Evolutionary conservation across 2,113 vertebrate genomes (phyloP).

Genomic region (Pyrgilauda ruficollis): DNA sequence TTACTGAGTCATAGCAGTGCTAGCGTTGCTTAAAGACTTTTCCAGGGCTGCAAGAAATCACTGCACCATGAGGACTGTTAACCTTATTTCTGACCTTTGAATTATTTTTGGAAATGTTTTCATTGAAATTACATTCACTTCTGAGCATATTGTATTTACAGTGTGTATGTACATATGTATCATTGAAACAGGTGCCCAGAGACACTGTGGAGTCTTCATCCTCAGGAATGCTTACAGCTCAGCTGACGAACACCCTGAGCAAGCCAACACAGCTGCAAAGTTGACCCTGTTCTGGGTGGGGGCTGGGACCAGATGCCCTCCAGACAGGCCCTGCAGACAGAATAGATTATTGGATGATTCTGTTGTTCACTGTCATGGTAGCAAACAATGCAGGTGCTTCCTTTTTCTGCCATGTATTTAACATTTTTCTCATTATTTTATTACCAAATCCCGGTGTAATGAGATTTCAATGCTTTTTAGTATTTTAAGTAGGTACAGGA

Average conservation of each 20-base stretch:
- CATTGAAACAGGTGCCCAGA: neutral
- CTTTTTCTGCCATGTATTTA: constrained; percentile 34
- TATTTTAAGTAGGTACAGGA: constrained; percentile 15
- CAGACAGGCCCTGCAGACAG: constrained; percentile 22
- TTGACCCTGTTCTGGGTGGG: neutral
- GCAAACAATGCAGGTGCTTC: constrained; percentile 49
- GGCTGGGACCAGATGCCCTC: constrained; percentile 18
- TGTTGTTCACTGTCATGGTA: constrained; percentile 51
- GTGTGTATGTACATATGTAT: fast-evolving
- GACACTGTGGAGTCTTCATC: neutral
- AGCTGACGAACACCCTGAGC: neutral
- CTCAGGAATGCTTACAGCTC: neutral
- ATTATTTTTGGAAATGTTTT: neutral
- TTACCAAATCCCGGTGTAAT: neutral
- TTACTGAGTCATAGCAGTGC: neutral
- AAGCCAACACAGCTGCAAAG: neutral
- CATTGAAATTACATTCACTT: neutral
- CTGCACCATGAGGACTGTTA: neutral
- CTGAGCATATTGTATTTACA: neutral
- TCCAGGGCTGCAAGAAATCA: neutral
- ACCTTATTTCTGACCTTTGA: neutral
- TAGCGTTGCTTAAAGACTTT: neutral
- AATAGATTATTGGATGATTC: neutral
- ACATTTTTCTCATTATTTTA: constrained; percentile 25
- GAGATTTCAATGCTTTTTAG: constrained; percentile 6